Evolutionary conservation across 2,888 invertebrate species (phyloP).

Genomic region (Platycheirus albimanus): DNA sequence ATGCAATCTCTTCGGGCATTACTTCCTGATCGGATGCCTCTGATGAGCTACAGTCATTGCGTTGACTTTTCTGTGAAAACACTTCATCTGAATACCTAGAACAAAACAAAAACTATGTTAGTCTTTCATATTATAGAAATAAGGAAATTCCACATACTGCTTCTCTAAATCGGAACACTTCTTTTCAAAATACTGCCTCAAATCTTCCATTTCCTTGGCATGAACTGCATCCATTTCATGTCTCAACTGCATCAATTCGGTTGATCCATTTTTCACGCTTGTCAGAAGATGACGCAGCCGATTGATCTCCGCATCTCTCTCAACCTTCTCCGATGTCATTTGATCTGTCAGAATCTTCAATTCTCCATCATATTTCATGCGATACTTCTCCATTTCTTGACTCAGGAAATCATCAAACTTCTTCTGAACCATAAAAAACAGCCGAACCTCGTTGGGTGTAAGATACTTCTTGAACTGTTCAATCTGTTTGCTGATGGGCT

Average conservation of each 20-base stretch:
- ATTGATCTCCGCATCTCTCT: slow-evolving; percentile 83
- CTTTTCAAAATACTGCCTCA: slow-evolving; percentile 90
- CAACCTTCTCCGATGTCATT: slow-evolving; percentile 85
- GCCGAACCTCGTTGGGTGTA: slow-evolving; percentile 80
- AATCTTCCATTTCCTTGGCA: slow-evolving; percentile 90
- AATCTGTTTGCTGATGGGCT: slow-evolving; percentile 80
- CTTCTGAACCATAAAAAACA: slow-evolving; percentile 83
- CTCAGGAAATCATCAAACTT: slow-evolving; percentile 84
- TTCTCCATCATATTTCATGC: slow-evolving; percentile 79
- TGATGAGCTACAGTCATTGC: slow-evolving; percentile 83
- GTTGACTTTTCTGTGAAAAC: slow-evolving; percentile 87
- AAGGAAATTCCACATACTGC: slow-evolving; percentile 84
- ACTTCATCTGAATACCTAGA: slow-evolving; percentile 87
- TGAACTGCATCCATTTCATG: slow-evolving; percentile 87
- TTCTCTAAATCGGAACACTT: slow-evolving; percentile 91
- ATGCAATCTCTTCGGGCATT: slow-evolving; percentile 78
- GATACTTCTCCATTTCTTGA: slow-evolving; percentile 84
- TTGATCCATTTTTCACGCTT: slow-evolving; percentile 85
- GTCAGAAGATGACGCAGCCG: slow-evolving; percentile 84
- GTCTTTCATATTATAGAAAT: background rate
- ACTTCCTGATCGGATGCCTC: slow-evolving; percentile 81
- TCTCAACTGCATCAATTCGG: slow-evolving; percentile 84
- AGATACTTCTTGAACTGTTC: slow-evolving; percentile 81
- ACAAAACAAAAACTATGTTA: slow-evolving; percentile 48
- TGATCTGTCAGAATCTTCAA: slow-evolving; percentile 79